Percentiles rank a stretch among this genome's conserved stretches.
These are phyloP conservation scores for Gila robusta DNA, from an alignment of 2,797 vertebrate species.

Conservation along the genomic window DNA sequence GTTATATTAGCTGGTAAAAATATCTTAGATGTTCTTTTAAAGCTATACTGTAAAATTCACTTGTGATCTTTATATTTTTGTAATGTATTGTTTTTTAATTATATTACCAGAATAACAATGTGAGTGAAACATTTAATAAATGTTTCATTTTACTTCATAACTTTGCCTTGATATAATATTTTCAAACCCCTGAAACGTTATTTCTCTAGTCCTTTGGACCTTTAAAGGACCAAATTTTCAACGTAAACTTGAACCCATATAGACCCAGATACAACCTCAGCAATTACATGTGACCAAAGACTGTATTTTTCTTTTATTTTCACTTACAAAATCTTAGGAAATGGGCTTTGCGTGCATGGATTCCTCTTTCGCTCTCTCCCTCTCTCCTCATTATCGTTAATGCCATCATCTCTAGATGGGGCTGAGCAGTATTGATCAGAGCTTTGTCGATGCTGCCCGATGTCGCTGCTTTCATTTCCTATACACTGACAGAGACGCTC, in stretches of 20 bases:
- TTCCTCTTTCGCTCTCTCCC: neutral
- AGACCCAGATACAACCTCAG: neutral
- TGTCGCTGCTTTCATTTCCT: conserved; percentile 37
- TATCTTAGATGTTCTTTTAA: neutral
- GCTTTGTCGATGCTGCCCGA: conserved; percentile 34
- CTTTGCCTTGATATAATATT: neutral
- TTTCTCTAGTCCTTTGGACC: neutral
- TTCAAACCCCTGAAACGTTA: neutral
- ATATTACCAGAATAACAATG: neutral
- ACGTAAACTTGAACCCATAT: neutral
- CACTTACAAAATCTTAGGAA: neutral
- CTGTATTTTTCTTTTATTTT: neutral
- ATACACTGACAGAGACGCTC: conserved; percentile 16
- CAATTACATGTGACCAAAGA: neutral
- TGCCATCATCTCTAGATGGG: conserved; percentile 36
- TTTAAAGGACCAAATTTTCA: neutral
- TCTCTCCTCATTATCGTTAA: conserved; percentile 32
- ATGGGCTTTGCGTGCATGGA: neutral
- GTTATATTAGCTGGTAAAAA: neutral
- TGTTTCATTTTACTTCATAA: neutral
- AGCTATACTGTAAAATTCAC: neutral
- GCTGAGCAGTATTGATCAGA: conserved; percentile 41
- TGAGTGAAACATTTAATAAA: neutral
- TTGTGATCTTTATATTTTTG: neutral
- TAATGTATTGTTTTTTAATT: neutral